Percentiles rank a stretch among this genome's conserved stretches.
These are phyloP conservation scores for Synergus itoensis DNA, from an alignment of 2,888 invertebrate species.

Conservation along the genomic window DNA sequence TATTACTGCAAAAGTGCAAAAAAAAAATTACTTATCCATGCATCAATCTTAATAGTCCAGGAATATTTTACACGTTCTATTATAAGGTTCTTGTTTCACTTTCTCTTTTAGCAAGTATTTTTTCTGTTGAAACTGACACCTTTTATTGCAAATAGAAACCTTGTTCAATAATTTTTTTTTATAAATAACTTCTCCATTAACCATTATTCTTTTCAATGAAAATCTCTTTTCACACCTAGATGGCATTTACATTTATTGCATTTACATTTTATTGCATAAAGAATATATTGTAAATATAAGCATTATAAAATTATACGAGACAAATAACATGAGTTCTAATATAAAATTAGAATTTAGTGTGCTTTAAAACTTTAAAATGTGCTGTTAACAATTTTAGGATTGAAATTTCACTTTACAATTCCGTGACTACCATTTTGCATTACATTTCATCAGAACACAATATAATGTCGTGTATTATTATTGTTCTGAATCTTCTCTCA, in stretches of 20 bases:
- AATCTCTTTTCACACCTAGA: neutral
- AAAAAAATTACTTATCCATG: too few species aligned
- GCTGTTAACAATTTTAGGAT: too few species aligned
- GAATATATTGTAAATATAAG: too few species aligned
- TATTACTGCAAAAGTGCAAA: neutral
- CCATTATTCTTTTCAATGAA: neutral
- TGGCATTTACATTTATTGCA: neutral
- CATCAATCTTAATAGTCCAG: neutral
- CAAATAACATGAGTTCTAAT: neutral
- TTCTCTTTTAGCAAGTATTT: slow-evolving; percentile 23
- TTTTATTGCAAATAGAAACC: slow-evolving; percentile 5
- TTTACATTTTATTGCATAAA: too few species aligned
- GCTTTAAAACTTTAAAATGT: too few species aligned
- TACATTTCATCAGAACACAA: neutral
- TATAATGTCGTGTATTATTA: too few species aligned
- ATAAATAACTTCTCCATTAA: neutral
- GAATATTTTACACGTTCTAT: neutral
- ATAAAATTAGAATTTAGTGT: neutral
- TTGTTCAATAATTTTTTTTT: neutral
- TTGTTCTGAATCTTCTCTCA: neutral
- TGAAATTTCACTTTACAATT: too few species aligned
- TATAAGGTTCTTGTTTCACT: neutral
- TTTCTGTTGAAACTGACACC: neutral
- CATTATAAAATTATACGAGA: too few species aligned
- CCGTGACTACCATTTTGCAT: too few species aligned